Evolutionary conservation across 2,113 vertebrate species (phyloP).

Genomic region (Tragelaphus imberbis): DNA sequence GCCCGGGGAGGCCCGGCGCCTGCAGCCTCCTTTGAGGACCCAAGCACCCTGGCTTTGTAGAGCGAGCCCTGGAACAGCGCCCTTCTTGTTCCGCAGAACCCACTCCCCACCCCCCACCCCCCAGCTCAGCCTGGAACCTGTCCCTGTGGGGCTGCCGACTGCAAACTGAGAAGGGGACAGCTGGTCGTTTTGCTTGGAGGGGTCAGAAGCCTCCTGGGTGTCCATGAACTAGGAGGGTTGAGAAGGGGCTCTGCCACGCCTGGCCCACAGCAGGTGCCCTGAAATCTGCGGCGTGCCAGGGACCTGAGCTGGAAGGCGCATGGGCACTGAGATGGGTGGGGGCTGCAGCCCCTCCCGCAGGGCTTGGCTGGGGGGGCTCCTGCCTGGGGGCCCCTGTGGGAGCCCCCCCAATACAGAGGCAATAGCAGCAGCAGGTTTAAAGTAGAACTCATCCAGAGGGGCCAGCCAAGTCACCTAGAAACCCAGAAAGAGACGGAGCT

Average conservation of each 20-base stretch:
- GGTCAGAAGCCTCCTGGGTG: background rate
- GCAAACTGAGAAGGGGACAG: background rate
- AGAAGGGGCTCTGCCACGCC: background rate
- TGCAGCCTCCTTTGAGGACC: slow-evolving; percentile 21
- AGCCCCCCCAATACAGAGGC: slow-evolving; percentile 69
- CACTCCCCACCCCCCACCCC: background rate
- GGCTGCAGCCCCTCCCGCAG: slow-evolving; percentile 67
- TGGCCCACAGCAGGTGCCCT: slow-evolving; percentile 62
- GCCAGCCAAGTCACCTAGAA: slow-evolving; percentile 76
- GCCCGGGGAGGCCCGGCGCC: slow-evolving; percentile 6
- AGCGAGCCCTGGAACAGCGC: background rate
- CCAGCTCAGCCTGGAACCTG: background rate
- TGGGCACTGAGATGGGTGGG: slow-evolving; percentile 40
- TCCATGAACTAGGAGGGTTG: background rate
- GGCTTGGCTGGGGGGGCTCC: slow-evolving; percentile 68
- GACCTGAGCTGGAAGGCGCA: slow-evolving; percentile 6
- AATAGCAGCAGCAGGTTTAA: slow-evolving; percentile 68
- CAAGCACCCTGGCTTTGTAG: background rate
- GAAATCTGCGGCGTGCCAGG: slow-evolving; percentile 52
- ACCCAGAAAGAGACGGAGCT: slow-evolving; percentile 72
- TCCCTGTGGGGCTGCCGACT: background rate
- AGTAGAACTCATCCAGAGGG: slow-evolving; percentile 77
- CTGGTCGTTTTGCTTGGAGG: background rate
- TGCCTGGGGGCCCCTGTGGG: slow-evolving; percentile 71
- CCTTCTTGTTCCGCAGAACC: background rate